Base-by-base conservation (phyloP, 2,888 invertebrate species). In the Calameuta filiformis region DNA sequence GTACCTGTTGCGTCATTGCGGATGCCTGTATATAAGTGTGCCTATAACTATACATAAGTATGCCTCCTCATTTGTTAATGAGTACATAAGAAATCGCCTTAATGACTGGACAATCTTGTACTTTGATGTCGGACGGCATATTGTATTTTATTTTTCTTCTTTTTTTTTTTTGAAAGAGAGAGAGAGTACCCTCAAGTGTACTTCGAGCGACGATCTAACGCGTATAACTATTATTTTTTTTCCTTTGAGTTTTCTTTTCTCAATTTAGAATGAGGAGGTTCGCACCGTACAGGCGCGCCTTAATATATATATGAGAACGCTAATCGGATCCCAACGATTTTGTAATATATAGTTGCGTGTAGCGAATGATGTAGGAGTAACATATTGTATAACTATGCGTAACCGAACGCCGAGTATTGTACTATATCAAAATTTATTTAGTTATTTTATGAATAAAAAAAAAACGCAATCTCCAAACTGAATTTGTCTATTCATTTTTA, bases 391-490 rank as follows among this genome's bases (percentile, higher is more conserved):
- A 84, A 82, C 81, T 79, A 82, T 82, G 82, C 82, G 81, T 85
- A 83, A 77, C 78, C 79, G 83, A 81, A 86, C 84, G 84, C 84
- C 84, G 85, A 87, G 84, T 86, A 86, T 85, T 87, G 86, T 87
- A 87, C 82, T 82, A 87, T 87, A 87, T 87, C 85, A 87, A 87
- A 87, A 87, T 87, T 87, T 85, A 87, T 86, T 87, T 86, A 87
- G 84, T 87, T 87, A 87, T 87, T 87, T 87, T 87, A 87, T 85
- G 87, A 87, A 87, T 87, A 87, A 87, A 71, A 71, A 71, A 71
- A 40, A 77, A 86, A 78, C 69, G 76, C 78, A 78, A 75, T 78
- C 78, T 78, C 73, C 75, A 78, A 74, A 33, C 12, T 30, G 23
- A 30, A 71, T 12, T 31, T 71, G 9, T 56, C 9, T 23, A 23